Evolutionary conservation across 1,140 invertebrate genomes (phyloP).

Genomic region (Bombus soroeensis): DNA sequence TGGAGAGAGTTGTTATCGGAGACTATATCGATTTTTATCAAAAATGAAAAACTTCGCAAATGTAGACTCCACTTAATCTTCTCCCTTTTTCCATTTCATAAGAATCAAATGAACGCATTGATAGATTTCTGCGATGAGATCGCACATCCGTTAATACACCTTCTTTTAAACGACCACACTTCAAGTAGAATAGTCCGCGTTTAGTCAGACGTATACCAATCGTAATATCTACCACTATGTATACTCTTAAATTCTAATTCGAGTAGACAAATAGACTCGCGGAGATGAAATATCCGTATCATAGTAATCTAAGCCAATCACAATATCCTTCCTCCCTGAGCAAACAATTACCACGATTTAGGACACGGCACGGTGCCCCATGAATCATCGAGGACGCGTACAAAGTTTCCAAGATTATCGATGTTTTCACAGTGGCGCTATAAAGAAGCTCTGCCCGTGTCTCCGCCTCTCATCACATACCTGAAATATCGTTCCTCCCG

Average conservation of each 20-base stretch:
- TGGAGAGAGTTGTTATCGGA: too few relatives aligned
- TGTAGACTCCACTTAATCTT: background rate
- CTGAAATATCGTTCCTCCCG: constrained; percentile 28
- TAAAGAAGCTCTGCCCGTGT: constrained; percentile 43
- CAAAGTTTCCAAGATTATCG: constrained; percentile 62
- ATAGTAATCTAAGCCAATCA: background rate
- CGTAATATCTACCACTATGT: background rate
- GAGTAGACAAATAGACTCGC: background rate
- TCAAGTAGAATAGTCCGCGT: background rate
- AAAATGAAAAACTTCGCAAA: too few relatives aligned
- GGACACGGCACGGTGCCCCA: constrained; percentile 6
- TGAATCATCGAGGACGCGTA: constrained; percentile 35
- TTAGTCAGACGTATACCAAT: background rate
- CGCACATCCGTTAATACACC: background rate
- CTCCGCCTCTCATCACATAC: constrained; percentile 31
- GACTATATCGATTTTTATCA: too few relatives aligned
- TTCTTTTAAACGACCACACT: background rate
- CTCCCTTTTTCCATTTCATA: background rate
- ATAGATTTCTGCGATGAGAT: too few relatives aligned
- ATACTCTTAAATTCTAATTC: background rate
- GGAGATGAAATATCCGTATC: background rate
- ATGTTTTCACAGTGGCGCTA: constrained; percentile 41
- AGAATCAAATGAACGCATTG: background rate
- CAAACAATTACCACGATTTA: constrained; percentile 42
- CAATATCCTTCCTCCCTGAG: background rate